Evolutionary conservation across 2,113 vertebrate species (phyloP).

Genomic region (Callaeas wilsoni): DNA sequence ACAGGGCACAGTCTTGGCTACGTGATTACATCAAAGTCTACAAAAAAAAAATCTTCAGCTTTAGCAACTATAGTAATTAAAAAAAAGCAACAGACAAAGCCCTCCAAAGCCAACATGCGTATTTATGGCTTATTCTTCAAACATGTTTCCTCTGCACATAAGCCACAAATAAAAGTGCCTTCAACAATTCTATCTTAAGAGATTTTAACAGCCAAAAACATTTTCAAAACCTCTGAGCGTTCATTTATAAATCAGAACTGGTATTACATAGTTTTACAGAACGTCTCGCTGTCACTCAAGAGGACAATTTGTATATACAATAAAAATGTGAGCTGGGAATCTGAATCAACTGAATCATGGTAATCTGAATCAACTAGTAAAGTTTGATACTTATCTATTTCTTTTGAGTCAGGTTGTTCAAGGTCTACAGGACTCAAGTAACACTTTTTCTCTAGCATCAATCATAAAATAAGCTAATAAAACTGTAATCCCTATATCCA

Average conservation of each 20-base stretch:
- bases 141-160: not conserved
- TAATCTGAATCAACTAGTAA: not conserved
- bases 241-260: not conserved
- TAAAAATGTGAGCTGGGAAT: not conserved
- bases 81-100: not conserved
- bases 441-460: not conserved
- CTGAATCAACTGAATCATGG: too few species aligned
- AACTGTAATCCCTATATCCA: not conserved
- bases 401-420: not conserved
- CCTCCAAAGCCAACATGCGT: fast-evolving
- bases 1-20: not conserved
- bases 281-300: not conserved
- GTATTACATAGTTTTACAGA: not conserved
- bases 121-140: not conserved
- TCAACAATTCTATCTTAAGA: not conserved
- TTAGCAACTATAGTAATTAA: not conserved
- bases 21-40: not conserved
- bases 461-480: not conserved
- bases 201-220: not conserved
- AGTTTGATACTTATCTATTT: not conserved
- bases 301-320: not conserved
- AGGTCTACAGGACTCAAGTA: not conserved
- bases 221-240: not conserved
- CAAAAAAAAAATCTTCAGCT: not conserved
- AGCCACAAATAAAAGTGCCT: not conserved